These are phyloP conservation scores for Aleiodes alternator DNA, from an alignment of 2,888 invertebrate species.

Conservation along the genomic window DNA sequence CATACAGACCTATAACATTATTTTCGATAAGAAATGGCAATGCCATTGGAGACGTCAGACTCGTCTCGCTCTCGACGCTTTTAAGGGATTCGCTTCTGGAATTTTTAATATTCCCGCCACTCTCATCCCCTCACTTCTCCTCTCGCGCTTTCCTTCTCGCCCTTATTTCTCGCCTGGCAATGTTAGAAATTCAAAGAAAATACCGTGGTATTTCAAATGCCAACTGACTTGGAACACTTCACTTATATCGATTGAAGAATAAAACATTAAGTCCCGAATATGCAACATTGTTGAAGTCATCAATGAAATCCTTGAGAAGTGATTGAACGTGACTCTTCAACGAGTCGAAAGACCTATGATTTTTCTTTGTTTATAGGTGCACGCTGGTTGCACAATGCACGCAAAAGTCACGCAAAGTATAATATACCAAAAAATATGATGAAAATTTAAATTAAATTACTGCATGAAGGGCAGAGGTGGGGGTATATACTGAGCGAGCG, in stretches of 20 bases:
- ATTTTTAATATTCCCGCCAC: slow-evolving; percentile 38
- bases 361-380: no score
- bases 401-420: no score
- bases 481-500: no score
- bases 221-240: slow-evolving; percentile 23
- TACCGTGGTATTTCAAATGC: slow-evolving; percentile 16
- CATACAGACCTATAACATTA: slow-evolving; percentile 52
- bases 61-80: slow-evolving; percentile 36
- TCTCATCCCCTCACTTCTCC: neutral
- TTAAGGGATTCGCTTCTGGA: slow-evolving; percentile 40
- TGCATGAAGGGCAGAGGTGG: no score
- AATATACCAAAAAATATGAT: no score
- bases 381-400: no score
- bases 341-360: no score
- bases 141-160: neutral
- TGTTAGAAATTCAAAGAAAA: slow-evolving; percentile 32
- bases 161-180: neutral
- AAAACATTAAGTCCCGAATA: neutral
- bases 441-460: no score
- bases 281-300: no score
- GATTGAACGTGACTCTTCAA: no score
- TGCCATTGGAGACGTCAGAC: slow-evolving; percentile 40
- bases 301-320: no score
- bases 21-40: slow-evolving; percentile 60
- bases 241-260: neutral